phyloP scores from a whole-genome alignment of 2,113 vertebrate genomes.

The Ceyx cyanopectus region DNA sequence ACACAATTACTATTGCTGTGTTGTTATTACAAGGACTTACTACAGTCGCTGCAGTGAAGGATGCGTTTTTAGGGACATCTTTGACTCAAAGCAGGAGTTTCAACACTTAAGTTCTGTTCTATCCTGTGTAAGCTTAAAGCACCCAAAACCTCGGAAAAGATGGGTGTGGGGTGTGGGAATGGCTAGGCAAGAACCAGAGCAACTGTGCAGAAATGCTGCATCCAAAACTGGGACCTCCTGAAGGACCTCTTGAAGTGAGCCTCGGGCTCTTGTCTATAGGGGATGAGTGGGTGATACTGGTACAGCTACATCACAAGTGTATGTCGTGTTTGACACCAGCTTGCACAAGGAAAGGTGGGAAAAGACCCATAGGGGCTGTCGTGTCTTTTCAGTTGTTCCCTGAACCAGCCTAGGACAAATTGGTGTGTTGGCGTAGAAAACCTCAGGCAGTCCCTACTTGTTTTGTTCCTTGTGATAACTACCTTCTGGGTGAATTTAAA shows the following conservation, averaged over 20 bases:
- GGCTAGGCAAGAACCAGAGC: neutral
- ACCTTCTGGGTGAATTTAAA: conserved; percentile 12
- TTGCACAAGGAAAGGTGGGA: neutral
- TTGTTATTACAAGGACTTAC: neutral
- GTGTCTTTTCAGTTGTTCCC: neutral
- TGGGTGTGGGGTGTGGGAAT: neutral
- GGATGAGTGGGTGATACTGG: neutral
- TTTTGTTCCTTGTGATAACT: conserved; percentile 22
- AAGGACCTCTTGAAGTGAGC: neutral
- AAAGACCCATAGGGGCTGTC: neutral
- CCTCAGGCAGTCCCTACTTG: conserved; percentile 26
- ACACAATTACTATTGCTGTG: neutral
- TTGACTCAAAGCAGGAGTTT: neutral
- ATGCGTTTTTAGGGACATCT: neutral
- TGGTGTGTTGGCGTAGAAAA: neutral
- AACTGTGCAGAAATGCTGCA: neutral
- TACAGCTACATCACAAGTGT: neutral
- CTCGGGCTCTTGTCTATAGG: neutral
- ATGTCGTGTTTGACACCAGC: neutral
- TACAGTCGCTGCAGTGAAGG: neutral
- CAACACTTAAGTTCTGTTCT: neutral
- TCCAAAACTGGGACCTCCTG: neutral
- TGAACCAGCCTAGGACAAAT: neutral
- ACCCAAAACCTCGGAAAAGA: neutral
- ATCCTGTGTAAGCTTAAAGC: neutral